These are phyloP conservation scores for Dasypogon diadema DNA, from an alignment of 2,888 invertebrate genomes.

Conservation along the genomic window DNA sequence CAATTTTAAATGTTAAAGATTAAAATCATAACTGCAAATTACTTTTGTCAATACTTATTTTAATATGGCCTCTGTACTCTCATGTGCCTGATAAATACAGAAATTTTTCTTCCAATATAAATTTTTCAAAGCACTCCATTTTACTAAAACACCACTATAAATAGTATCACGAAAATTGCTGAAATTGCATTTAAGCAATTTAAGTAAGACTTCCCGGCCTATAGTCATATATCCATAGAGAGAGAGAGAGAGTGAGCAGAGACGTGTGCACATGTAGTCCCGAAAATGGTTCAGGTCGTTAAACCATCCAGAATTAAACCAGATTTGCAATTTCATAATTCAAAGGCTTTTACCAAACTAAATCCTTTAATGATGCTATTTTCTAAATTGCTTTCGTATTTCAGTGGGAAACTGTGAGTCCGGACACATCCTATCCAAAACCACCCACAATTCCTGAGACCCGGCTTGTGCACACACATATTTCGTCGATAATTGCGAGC, in stretches of 20 bases:
- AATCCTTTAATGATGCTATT: conserved; percentile 57
- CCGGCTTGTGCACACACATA: conserved; percentile 44
- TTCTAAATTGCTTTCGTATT: conserved; percentile 55
- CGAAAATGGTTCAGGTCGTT: conserved; percentile 50
- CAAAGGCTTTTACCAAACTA: conserved; percentile 55
- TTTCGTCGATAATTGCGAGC: conserved; percentile 53
- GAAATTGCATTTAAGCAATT: background rate
- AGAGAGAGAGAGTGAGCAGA: background rate
- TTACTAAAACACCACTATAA: background rate
- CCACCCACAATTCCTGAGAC: conserved; percentile 1
- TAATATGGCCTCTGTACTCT: too few species aligned
- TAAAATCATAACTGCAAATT: too few species aligned
- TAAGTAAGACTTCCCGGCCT: conserved; percentile 5
- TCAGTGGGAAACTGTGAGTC: conserved; percentile 41
- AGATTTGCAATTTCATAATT: conserved; percentile 57
- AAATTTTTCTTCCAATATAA: too few species aligned
- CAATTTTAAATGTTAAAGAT: too few species aligned
- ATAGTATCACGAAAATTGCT: background rate
- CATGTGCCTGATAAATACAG: too few species aligned
- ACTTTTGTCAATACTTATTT: too few species aligned
- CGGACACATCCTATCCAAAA: conserved; percentile 9
- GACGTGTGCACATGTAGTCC: conserved; percentile 31
- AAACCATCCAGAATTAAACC: conserved; percentile 55
- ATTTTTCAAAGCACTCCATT: background rate
- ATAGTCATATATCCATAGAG: background rate